A percentile compares a stretch with the other conserved stretches of the same genome.
Evolutionary conservation across 2,797 vertebrate species (phyloP).

Genomic region (Lacerta bilineata): DNA sequence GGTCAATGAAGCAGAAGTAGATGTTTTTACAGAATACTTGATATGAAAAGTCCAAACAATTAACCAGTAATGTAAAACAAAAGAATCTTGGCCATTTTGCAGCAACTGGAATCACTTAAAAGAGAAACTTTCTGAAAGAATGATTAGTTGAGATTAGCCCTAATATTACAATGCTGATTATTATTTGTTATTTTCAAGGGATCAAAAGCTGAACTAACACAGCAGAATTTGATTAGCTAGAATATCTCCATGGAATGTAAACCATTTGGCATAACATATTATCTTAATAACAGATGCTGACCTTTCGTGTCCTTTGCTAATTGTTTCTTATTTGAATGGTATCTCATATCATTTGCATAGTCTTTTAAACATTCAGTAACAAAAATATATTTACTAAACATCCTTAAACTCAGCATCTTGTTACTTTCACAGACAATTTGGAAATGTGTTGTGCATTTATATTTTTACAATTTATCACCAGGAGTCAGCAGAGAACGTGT

Average conservation of each 20-base stretch:
- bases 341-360: not conserved
- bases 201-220: not conserved
- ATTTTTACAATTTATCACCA: not conserved
- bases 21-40: not conserved
- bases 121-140: not conserved
- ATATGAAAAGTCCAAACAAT: not conserved
- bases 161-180: not conserved
- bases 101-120: not conserved
- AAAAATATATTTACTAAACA: not conserved
- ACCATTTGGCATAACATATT: not conserved
- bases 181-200: not conserved
- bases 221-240: constrained; percentile 9
- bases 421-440: not conserved
- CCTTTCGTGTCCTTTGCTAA: not conserved
- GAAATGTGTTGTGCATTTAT: not conserved
- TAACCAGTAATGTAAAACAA: not conserved
- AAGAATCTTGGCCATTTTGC: not conserved
- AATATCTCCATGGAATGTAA: not conserved
- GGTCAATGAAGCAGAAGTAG: too few relatives aligned
- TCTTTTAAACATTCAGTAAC: not conserved
- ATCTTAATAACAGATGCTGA: constrained; percentile 18
- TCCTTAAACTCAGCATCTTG: not conserved
- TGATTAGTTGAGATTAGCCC: not conserved
- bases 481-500: not conserved
- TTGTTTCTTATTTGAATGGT: not conserved